Base-by-base conservation (phyloP, 2,797 vertebrate genomes). In the Poeciliopsis gracilis region DNA sequence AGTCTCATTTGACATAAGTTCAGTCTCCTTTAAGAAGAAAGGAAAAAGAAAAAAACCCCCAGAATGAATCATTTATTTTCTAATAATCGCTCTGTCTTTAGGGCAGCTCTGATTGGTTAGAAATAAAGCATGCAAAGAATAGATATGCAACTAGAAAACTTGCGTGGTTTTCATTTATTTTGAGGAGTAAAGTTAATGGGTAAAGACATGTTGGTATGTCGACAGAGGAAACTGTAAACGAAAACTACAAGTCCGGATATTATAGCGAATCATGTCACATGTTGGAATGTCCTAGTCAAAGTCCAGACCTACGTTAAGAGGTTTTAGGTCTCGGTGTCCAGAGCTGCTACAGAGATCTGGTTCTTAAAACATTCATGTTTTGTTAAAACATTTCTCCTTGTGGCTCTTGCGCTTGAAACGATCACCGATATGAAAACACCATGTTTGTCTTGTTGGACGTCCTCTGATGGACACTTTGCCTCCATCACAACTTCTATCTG, bases 1-100 rank as follows among this genome's bases (percentile, higher is more conserved):
- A 81, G 46, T 49, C 81, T 84, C 55, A 4, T 76, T 79, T 46
- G 28, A 82, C 75, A 81, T 75, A 84, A 73, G 77, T 85, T 76
- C 78, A 77, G 77, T 36, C 55, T 70, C 85, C 75, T 63, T 79
- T 72, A 30, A 74, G 30, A 75, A 82, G 23, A 55, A 55, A 51
- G 5, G n/a, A 12, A 53, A 53, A 53, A 8, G 51, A 3, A 55
- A 78, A 2, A 49, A 49, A 49, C 12, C 12, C 2, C 1, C 20
- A 51, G 79, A 53, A 73, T 43, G 46, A 73, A 61, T 11, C 25
- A 63, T 23, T 49, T 0, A 1, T 9, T 74, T 25, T 30, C 0
- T 69, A 69, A 41, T 43, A n/a, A 69, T n/a, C 4, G 2, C 23
- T 69, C 43, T 43, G 38, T 43, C n/a, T 43, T 69, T 43, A 15